phyloP scores from a whole-genome alignment of 92 coral and sea anemone species.

The Zoanthus solanderi region DNA sequence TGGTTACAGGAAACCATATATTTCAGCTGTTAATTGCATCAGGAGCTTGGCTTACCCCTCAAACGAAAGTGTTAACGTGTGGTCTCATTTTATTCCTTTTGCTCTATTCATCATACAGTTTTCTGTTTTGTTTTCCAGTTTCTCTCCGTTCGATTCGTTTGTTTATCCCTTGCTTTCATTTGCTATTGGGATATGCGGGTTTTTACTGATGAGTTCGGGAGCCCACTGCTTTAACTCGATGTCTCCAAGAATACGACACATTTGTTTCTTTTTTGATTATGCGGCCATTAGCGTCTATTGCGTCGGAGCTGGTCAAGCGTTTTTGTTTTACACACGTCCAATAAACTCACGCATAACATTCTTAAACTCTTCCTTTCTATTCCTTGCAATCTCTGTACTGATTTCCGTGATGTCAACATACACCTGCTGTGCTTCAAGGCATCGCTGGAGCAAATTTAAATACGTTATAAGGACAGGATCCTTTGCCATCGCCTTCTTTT shows the following conservation, averaged over 20 bases:
- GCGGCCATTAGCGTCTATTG: slow-evolving; percentile 95
- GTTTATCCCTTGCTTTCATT: slow-evolving; percentile 86
- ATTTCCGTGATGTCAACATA: slow-evolving; percentile 83
- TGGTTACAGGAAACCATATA: slow-evolving; percentile 94
- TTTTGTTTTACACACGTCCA: slow-evolving; percentile 92
- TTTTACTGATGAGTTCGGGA: slow-evolving; percentile 94
- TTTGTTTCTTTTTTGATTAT: slow-evolving; percentile 96
- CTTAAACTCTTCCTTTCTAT: slow-evolving; percentile 69
- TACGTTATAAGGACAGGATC: slow-evolving; percentile 90
- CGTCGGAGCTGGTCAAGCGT: slow-evolving; percentile 96
- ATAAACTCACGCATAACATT: slow-evolving; percentile 49
- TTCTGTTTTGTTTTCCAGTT: slow-evolving; percentile 62
- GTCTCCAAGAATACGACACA: slow-evolving; percentile 96
- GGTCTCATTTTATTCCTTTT: slow-evolving; percentile 96
- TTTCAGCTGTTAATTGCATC: slow-evolving; percentile 86
- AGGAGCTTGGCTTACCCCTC: slow-evolving; percentile 78
- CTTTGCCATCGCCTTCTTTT: slow-evolving; percentile 84
- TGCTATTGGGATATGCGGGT: slow-evolving; percentile 94
- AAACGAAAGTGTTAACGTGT: slow-evolving; percentile 93
- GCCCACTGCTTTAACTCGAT: slow-evolving; percentile 97
- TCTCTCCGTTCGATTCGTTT: slow-evolving; percentile 71
- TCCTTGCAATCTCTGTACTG: slow-evolving; percentile 72
- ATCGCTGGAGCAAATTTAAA: slow-evolving; percentile 87
- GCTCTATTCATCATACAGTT: slow-evolving; percentile 80
- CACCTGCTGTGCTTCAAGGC: slow-evolving; percentile 97